Evolutionary conservation across 2,888 invertebrate genomes (phyloP).

Genomic region (Pollenia angustigena): DNA sequence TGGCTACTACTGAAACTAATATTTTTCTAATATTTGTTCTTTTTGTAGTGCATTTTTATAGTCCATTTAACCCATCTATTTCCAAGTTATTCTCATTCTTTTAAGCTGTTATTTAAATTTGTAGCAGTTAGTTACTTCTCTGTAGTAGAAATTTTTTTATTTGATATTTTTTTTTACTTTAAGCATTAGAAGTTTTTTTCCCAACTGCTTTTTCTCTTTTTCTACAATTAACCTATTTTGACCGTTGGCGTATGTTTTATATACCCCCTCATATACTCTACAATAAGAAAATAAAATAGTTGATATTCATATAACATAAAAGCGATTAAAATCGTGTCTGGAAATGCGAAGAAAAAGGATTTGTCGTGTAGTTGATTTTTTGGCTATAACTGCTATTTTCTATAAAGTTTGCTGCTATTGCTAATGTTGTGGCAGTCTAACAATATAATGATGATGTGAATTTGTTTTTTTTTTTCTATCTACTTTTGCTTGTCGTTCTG

Average conservation of each 20-base stretch:
- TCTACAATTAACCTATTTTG: constrained; percentile 73
- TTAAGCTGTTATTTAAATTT: constrained; percentile 68
- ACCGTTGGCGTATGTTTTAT: constrained; percentile 72
- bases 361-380: constrained; percentile 67
- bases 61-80: not conserved
- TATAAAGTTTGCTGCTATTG: constrained; percentile 2
- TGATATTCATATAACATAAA: constrained; percentile 64
- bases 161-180: constrained; percentile 1
- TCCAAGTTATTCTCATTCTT: not conserved
- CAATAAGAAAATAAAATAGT: constrained; percentile 41
- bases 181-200: constrained; percentile 9
- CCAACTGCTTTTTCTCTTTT: constrained; percentile 24
- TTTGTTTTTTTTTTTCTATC: constrained; percentile 23
- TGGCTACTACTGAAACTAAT: too few species aligned
- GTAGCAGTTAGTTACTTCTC: constrained; percentile 41
- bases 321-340: constrained; percentile 76
- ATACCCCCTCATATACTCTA: constrained; percentile 29
- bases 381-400: constrained; percentile 28
- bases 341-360: constrained; percentile 72
- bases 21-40: too few species aligned
- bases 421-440: not conserved
- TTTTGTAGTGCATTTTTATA: constrained; percentile 5
- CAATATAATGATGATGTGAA: constrained; percentile 45
- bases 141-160: not conserved
- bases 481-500: constrained; percentile 37